Conservation (phyloP, 2,888 invertebrate species). For the Lithophane socia region DNA sequence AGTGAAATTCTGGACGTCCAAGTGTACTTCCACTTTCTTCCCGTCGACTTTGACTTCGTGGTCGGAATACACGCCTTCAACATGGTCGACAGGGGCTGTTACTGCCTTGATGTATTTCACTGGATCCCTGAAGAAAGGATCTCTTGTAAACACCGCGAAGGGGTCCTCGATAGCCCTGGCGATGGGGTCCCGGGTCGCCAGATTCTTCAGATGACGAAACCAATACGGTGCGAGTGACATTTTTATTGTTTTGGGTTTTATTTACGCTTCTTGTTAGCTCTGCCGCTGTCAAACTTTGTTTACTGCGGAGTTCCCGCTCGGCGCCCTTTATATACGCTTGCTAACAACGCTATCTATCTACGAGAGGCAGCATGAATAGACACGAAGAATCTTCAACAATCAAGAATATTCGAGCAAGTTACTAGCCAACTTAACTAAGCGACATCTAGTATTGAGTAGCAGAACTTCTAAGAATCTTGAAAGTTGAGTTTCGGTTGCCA, state of each 20-base stretch:
- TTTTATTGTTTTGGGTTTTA: conserved; percentile 54
- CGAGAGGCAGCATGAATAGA: conserved; percentile 75
- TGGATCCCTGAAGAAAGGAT: conserved; percentile 86
- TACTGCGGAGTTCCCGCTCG: conserved; percentile 54
- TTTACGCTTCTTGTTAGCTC: conserved; percentile 20
- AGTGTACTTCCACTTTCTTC: conserved; percentile 93
- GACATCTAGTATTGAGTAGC: conserved; percentile 73
- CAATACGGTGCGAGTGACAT: conserved; percentile 87
- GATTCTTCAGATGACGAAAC: conserved; percentile 84
- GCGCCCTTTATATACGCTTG: conserved; percentile 77
- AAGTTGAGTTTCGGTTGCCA: accelerated
- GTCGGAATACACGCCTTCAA: conserved; percentile 89
- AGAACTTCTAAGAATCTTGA: conserved; percentile 19
- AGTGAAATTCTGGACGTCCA: conserved; percentile 95
- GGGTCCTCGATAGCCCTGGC: conserved; percentile 81
- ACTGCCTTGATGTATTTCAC: conserved; percentile 79
- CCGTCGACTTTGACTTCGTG: conserved; percentile 91
- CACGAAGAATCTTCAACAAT: conserved; percentile 75
- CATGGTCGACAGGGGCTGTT: conserved; percentile 75
- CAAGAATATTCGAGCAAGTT: conserved; percentile 76
- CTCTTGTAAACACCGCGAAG: conserved; percentile 78
- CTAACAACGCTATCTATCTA: conserved; percentile 74
- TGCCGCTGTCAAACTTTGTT: conserved; percentile 53
- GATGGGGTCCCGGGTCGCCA: conserved; percentile 81
- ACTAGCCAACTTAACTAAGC: conserved; percentile 29